phyloP scores from a whole-genome alignment of 1,140 invertebrate species.

The Homarus americanus region DNA sequence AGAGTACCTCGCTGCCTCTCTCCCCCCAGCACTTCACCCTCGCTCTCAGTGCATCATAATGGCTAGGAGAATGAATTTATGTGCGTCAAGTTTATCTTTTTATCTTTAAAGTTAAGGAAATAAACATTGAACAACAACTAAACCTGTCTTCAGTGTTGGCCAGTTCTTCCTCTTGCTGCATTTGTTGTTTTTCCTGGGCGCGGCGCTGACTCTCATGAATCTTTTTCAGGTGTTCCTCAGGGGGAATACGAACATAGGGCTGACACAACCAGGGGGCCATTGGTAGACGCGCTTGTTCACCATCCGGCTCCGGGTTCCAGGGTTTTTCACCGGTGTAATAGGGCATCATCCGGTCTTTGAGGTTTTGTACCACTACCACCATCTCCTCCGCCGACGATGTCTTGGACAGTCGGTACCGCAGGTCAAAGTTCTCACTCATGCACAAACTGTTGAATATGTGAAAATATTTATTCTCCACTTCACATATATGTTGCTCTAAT shows the following conservation, averaged over 20 bases:
- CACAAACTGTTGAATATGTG: constrained; percentile 83
- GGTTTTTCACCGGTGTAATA: constrained; percentile 83
- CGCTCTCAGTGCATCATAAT: no score
- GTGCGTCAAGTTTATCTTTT: no score
- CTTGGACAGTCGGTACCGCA: constrained; percentile 87
- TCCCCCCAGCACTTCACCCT: no score
- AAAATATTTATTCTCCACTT: not conserved
- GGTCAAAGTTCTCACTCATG: constrained; percentile 87
- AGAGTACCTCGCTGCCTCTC: no score
- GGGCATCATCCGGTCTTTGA: constrained; percentile 86
- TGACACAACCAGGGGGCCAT: constrained; percentile 95
- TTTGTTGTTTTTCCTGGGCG: constrained; percentile 79
- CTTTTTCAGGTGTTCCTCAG: constrained; percentile 86
- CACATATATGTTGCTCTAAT: no score
- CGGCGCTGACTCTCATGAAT: constrained; percentile 80
- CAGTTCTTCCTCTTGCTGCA: constrained; percentile 73
- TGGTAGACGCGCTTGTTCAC: constrained; percentile 81
- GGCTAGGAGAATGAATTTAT: no score
- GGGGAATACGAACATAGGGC: constrained; percentile 90
- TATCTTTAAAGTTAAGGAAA: no score
- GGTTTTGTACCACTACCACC: constrained; percentile 82
- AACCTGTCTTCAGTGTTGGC: not conserved
- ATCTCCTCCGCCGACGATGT: constrained; percentile 87
- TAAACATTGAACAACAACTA: no score
- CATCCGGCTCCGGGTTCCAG: constrained; percentile 78